A percentile compares a stretch with the other conserved stretches of the same genome.
phyloP scores from a whole-genome alignment of 2,888 invertebrate genomes.

The Celastrina argiolus region DNA sequence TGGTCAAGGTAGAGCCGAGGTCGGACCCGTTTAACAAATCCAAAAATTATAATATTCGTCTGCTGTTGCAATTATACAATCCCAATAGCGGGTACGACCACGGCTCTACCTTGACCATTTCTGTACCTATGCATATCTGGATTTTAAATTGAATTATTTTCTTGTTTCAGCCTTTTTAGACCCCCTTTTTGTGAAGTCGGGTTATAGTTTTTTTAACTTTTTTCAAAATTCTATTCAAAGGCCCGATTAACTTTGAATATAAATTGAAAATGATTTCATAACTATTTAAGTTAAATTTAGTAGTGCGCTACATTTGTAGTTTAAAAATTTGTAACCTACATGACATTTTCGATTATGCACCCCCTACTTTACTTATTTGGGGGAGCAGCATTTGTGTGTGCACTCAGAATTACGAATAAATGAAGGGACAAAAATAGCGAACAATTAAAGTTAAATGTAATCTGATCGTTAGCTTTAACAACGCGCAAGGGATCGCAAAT shows the following conservation, averaged over 20 bases:
- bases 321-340: no score
- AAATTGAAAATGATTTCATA: not conserved
- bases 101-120: no score
- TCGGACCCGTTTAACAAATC: no score
- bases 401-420: slow-evolving; percentile 32
- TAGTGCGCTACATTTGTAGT: not conserved
- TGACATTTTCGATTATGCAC: not conserved
- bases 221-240: not conserved
- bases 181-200: no score
- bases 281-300: not conserved
- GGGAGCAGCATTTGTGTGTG: slow-evolving; percentile 31
- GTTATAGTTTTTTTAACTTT: no score
- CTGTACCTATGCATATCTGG: no score
- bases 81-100: no score
- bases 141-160: no score
- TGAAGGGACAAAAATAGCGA: slow-evolving; percentile 44
- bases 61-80: no score
- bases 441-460: slow-evolving; percentile 59
- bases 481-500: slow-evolving; percentile 49
- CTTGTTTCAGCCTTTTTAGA: no score
- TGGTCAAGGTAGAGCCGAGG: no score
- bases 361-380: not conserved
- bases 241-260: not conserved
- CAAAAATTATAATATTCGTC: no score
- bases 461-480: slow-evolving; percentile 55